phyloP scores from a whole-genome alignment of 2,797 vertebrate genomes.

The Morelia viridis region DNA sequence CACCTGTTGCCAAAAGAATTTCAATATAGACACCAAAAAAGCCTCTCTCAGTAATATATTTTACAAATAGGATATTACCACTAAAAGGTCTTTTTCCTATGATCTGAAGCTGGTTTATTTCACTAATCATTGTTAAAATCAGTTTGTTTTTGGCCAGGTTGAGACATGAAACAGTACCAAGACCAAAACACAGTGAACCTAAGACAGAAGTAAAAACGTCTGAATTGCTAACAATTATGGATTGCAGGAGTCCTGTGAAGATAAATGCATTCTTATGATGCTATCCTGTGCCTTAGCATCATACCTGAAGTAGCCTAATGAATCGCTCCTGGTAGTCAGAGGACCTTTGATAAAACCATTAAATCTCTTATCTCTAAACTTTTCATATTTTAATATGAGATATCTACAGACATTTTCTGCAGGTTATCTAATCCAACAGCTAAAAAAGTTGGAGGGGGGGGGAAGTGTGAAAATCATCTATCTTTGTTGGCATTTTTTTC shows the following conservation, averaged over 20 bases:
- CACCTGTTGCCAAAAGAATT: no score
- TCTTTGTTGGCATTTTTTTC: neutral
- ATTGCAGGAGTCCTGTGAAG: neutral
- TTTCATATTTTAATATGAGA: neutral
- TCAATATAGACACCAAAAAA: no score
- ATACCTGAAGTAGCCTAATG: neutral
- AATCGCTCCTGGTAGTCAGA: neutral
- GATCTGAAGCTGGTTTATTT: neutral
- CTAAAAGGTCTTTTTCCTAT: neutral
- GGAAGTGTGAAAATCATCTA: neutral
- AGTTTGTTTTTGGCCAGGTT: neutral
- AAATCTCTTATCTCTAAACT: neutral
- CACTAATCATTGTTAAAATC: neutral
- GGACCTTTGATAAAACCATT: neutral
- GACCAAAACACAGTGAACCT: neutral
- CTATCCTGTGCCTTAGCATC: neutral
- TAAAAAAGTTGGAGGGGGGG: neutral
- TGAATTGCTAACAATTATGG: neutral
- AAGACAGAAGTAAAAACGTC: neutral
- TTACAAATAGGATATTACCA: no score
- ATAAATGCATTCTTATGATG: neutral
- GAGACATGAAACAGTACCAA: neutral
- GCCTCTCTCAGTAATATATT: no score
- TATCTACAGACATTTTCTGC: conserved; percentile 25
- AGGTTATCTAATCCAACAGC: neutral